A percentile compares a stretch with the other conserved stretches of the same genome.
Evolutionary conservation across 1,140 invertebrate genomes (phyloP).

Genomic region (Danaus plexippus): DNA sequence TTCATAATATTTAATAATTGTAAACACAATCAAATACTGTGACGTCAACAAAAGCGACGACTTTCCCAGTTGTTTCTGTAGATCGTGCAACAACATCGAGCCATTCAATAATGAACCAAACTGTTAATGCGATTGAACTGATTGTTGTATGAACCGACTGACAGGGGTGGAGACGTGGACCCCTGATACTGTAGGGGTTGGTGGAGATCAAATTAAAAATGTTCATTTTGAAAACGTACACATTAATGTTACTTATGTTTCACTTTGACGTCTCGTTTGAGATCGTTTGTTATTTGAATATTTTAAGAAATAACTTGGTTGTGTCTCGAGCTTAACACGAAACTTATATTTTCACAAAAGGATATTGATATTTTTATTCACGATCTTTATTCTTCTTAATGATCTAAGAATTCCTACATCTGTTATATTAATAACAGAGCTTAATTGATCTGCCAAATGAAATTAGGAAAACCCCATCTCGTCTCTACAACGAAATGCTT

Average conservation of each 20-base stretch:
- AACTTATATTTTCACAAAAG: not conserved
- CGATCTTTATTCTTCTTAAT: not conserved
- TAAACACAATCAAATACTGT: too few relatives aligned
- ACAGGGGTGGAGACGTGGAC: conserved; percentile 26
- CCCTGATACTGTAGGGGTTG: conserved; percentile 32
- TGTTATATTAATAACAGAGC: too few relatives aligned
- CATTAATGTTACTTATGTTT: conserved; percentile 28
- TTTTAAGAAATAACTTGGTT: not conserved
- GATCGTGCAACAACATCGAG: not conserved
- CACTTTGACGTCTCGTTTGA: conserved; percentile 14
- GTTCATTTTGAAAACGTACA: conserved; percentile 18
- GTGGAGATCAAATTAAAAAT: conserved; percentile 48
- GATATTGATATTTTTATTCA: not conserved
- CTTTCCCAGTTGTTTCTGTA: too few relatives aligned
- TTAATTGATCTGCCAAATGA: too few relatives aligned
- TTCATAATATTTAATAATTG: too few relatives aligned
- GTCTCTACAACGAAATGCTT: too few relatives aligned
- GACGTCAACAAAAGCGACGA: too few relatives aligned
- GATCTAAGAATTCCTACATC: not conserved
- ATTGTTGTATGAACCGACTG: not conserved
- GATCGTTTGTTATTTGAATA: conserved; percentile 11
- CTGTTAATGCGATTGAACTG: not conserved
- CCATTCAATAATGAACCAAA: conserved; percentile 16
- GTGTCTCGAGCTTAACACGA: not conserved
- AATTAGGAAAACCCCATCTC: too few relatives aligned